Evolutionary conservation across 30 jellyfish, hydroid and myxozoan genomes (phyloP).

Genomic region (Aurelia sp.): DNA sequence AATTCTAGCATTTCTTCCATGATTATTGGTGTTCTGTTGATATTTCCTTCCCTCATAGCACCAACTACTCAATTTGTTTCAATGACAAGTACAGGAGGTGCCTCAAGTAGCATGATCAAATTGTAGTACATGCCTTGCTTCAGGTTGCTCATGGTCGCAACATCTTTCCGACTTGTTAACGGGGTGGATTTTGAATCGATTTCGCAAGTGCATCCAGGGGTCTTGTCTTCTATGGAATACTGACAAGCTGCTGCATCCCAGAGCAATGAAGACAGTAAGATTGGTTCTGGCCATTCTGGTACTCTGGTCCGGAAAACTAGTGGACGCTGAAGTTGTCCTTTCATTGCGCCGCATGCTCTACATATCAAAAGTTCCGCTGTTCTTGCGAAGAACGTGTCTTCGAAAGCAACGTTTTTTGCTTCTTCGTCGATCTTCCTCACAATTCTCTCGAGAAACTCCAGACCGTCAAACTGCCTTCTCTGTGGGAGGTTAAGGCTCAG

Average conservation of each 20-base stretch:
- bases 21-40: not conserved
- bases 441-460: not conserved
- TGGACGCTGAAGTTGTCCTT: not conserved
- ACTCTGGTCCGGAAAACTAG: not conserved
- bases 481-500: not conserved
- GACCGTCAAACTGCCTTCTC: not conserved
- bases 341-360: too few relatives aligned
- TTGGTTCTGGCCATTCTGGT: not conserved
- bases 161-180: too few relatives aligned
- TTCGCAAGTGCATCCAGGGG: conserved; percentile 19
- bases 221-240: conserved; percentile 8
- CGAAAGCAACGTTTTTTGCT: not conserved
- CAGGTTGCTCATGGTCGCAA: too few relatives aligned
- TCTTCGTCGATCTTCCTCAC: not conserved
- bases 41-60: not conserved
- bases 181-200: not conserved
- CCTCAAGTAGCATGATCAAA: not conserved
- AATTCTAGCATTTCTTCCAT: not conserved
- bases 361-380: too few relatives aligned
- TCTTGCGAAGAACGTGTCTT: too few relatives aligned
- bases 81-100: conserved; percentile 12
- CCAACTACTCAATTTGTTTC: not conserved
- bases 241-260: conserved; percentile 47
- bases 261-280: not conserved
- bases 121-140: conserved; percentile 8